These are phyloP conservation scores for Lepus europaeus DNA, from an alignment of 2,113 vertebrate species.

Conservation along the genomic window DNA sequence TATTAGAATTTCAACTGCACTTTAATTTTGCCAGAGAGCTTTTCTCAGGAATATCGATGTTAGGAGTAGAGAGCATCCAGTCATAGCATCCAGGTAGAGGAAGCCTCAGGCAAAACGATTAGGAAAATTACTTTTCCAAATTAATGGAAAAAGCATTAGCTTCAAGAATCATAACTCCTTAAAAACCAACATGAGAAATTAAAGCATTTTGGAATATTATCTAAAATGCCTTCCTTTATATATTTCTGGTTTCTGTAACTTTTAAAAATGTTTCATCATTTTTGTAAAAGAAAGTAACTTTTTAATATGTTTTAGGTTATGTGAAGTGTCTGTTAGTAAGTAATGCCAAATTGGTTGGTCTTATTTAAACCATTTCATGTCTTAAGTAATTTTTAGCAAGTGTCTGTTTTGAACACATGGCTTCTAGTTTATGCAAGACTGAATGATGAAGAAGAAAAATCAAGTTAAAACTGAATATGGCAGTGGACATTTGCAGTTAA, in stretches of 20 bases:
- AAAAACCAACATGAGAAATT: constrained; percentile 44
- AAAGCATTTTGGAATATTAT: constrained; percentile 36
- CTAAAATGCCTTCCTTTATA: background rate
- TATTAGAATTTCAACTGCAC: background rate
- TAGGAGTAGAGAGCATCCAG: background rate
- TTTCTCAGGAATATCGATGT: background rate
- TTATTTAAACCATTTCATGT: background rate
- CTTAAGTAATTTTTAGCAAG: background rate
- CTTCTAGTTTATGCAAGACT: background rate
- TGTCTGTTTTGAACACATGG: background rate
- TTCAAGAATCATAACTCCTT: constrained; percentile 20
- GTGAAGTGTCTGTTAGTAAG: background rate
- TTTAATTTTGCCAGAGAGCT: background rate
- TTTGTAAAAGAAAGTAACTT: background rate
- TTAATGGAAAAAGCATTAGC: background rate
- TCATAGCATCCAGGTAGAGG: background rate
- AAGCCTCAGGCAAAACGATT: background rate
- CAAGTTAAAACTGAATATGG: background rate
- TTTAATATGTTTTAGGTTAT: constrained; percentile 22
- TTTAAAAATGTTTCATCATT: background rate
- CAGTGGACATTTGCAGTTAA: too few relatives aligned
- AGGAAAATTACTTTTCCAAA: constrained; percentile 9
- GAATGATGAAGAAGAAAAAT: background rate
- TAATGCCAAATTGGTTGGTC: background rate
- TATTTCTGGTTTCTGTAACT: constrained; percentile 3